Evolutionary conservation across 2,797 vertebrate species (phyloP), one percentile per base, ranked within the genome.

Genomic region (Melanotaenia trifasciata): DNA sequence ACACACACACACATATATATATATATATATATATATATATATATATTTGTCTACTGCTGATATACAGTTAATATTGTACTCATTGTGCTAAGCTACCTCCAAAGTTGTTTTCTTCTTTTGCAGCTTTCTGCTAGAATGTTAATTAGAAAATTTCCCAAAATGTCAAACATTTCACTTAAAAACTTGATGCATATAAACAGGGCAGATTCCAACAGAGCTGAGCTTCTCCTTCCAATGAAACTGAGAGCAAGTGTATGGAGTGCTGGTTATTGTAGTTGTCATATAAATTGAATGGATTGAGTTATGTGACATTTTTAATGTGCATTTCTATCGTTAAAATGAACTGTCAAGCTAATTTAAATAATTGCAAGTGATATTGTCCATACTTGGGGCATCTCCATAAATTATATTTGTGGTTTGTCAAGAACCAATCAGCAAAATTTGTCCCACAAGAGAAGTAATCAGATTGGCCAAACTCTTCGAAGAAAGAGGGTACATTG

Each of bases 401-500:
- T 66, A 36, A 54, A 56, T 56, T 38, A 38, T 26, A 66, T 57
- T 53, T 65, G 26, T 22, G 32, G 36, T 65, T 38, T 67, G 36
- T 26, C 35, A 32, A 54, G 35, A 51, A 12, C 9, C 33, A 22
- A 53, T 2, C 24, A 30, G 35, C 64, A 67, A 67, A 66, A 0
- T 2, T 66, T 56, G 40, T 53, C 3, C 50, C 51, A 0, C 11
- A 1, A 11, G 51, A 54, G 24, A 26, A 0, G 58, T 35, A 13
- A 24, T 35, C n/a, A 67, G 64, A 56, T 57, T 7, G n/a, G n/a
- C 22, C 22, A 4, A 28, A 6, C 24, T 14, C 53, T 54, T 45
- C 5, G 11, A 45, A 9, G 53, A 28, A 32, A 58, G 20, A 58
- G 0, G 26, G 0, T 22, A 56, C 40, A 43, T 43, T 58, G 22